Base-by-base conservation (phyloP, 2,888 invertebrate species). In the Eristalis intricaria region DNA sequence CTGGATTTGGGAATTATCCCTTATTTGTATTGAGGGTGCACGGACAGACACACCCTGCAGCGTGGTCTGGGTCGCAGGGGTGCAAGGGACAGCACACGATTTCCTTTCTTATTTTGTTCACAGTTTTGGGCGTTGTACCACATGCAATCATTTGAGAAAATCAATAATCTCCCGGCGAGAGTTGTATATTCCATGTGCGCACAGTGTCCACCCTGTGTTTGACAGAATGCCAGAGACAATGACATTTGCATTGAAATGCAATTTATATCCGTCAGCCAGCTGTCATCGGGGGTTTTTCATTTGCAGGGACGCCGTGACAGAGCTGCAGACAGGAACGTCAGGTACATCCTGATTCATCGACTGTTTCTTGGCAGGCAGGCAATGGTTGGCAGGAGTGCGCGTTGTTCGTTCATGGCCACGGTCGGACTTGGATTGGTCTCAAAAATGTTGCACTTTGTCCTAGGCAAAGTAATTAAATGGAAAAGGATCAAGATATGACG, bases 111-210 rank as follows among this genome's bases (percentile, higher is more conserved):
- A n/a, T 50, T 68, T 76, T 58, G 60, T 40, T 68, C 40, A 68
- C 35, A 32, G 22, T 68, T 66, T 66, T 60, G 68, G 76, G 76
- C 76, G 76, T 76, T 76, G 32, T 76, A 76, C 66, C 74, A 58
- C 38, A 75, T 60, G 40, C 8, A 60, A 68, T 68, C 61, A 13
- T 43, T 68, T 35, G 23, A 43, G 22, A 43, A 68, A 76, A 68
- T 76, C 76, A 19, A 50, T 50, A 50, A 19, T 50, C n/a, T 50
- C 19, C 50, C n/a, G n/a, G 50, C 50, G 19, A 50, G 50, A 8
- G 4, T 15, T n/a, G 7, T n/a, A 43, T 19, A n/a, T 15, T 43
- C 43, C 15, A 15, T 13, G 19, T 19, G 5, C 50, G 19, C 19
- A 50, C 43, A n/a, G 43, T n/a, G 43, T 43, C 19, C 8, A 50